Base-by-base conservation (phyloP, 2,113 vertebrate genomes). In the Sphaerodactylus townsendi region DNA sequence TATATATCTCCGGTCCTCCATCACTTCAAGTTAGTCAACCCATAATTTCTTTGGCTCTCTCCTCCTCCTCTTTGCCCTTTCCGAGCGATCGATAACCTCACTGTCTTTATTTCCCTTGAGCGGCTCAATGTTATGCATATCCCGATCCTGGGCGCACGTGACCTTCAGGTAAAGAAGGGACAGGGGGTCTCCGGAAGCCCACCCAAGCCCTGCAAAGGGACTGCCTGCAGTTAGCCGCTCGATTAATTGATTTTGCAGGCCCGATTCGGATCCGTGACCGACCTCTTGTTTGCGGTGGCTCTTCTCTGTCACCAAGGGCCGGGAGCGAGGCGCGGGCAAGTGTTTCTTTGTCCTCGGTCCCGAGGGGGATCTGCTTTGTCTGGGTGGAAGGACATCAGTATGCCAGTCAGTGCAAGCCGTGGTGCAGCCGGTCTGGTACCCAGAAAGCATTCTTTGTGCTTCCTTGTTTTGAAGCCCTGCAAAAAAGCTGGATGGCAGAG, bases 61-160 rank as follows among this genome's bases (percentile, higher is more conserved):
- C 23, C 2, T 56, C 50, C 53, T n/a, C 62, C 4, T 15, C n/a
- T 14, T 5, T 19, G 56, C 39, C 65, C 62, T 83, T n/a, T n/a
- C 59, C 1, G 25, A 2, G 15, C 15, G 15, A 84, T 77, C 82
- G 23, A 77, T 77, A 69, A 59, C 5, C 2, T 37, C 39, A 25
- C 53, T 41, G 8, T 25, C 37, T 21, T 68, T 13, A 30, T 5
- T 17, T 59, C 48, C 65, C 50, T 4, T 1, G n/a, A 44, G 77
- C n/a, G 1, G 5, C 35, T 65, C 0, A 17, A 4, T 53, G 35
- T 23, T 59, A 14, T 66, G 30, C 30, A 68, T 3, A 9, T n/a
- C 48, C 48, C 23, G 74, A 35, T 35, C 3, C 39, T 1, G 21
- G 13, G 0, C 0, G 0, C 19, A 0, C 0, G 0, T 56, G n/a